Base-by-base conservation (phyloP, 2,888 invertebrate species). In the Colostygia pectinataria region DNA sequence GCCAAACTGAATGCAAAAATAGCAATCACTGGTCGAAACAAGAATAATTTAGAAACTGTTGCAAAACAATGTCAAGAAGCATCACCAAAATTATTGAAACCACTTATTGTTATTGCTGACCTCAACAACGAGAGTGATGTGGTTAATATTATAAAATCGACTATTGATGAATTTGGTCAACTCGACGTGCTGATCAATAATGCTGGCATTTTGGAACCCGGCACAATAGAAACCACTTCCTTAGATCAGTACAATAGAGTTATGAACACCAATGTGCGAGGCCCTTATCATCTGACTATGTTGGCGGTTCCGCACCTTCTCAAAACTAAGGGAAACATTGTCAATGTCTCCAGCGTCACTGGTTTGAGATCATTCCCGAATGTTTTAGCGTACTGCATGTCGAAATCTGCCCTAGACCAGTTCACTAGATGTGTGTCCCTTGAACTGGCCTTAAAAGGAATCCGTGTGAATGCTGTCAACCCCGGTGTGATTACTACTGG, bases 401-500 rank as follows among this genome's bases (percentile, higher is more conserved):
- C 97, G 4, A 99, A 99, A 90, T 92, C 97, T 29, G 97, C 98
- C 3, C 80, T 99, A 4, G 99, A 99, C 86, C 98, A 99, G 74
- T 94, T 99, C 61, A 99, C 99, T 0, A 92, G 95, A 72, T 98
- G 98, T 75, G 91, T 94, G 2, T 97, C 99, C 4, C 80, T 99
- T 14, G 98, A 97, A 69, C 82, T 97, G 45, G 96, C 93, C 14
- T 68, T 91, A 0, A 95, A 95, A 74, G 93, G 94, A 56, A 95
- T 98, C 0, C 91, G 98, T 20, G 97, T 97, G 0, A 98, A 98
- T 79, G 92, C 95, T 41, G 97, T 98, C 0, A 97, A 97, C 82
- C 98, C 98, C 27, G 99, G 98, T 9, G 98, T 98, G 0, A 94
- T 96, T n/a, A 79, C 94, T 1, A 98, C 98, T 0, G 95, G 97